Base-by-base conservation (phyloP, 2,888 invertebrate species). In the Tenthredo livida region DNA sequence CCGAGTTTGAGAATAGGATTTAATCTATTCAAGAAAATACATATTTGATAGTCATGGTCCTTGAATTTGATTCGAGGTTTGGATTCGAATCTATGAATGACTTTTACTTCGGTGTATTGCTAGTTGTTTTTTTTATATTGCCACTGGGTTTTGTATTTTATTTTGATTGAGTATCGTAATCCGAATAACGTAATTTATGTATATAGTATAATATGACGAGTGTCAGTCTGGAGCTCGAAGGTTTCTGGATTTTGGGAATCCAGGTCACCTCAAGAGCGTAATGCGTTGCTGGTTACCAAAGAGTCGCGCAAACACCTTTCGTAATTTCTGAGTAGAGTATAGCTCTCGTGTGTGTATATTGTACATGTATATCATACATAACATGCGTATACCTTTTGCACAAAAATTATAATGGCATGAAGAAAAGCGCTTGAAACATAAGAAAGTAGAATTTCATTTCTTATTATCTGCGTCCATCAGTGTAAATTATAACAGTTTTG, bases 281-380 rank as follows among this genome's bases (percentile, higher is more conserved):
- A 91, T 91, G 90, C 91, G 89, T 91, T 88, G 88, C 89, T 89
- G 89, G 88, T 88, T 88, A 88, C 89, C 89, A 90, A 91, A 90
- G 91, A 90, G 90, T 89, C 89, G 89, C 90, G 90, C 90, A 90
- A 91, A 90, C 90, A 90, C 89, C 89, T 91, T 90, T 90, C 90
- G 90, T 86, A 86, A 87, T 88, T 86, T 85, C 84, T 84, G 82
- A 67, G 67, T 67, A 67, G 67, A 67, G 29, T 67, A 7, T 21
- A 67, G 33, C 17, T 29, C 7, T 25, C 40, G 6, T 70, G 9
- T 33, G 21, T 43, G 37, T 73, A 40, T 6, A 72, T 33, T 43
- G 10, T 43, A 73, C n/a, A n/a, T 12, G 43, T 73, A 43, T 15
- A 10, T 72, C 12, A 21, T 25, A 29, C 65, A 40, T 40, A 9